A percentile compares a stretch with the other conserved stretches of the same genome.
Evolutionary conservation across 2,888 invertebrate genomes (phyloP).

Genomic region (Norana najaformis): DNA sequence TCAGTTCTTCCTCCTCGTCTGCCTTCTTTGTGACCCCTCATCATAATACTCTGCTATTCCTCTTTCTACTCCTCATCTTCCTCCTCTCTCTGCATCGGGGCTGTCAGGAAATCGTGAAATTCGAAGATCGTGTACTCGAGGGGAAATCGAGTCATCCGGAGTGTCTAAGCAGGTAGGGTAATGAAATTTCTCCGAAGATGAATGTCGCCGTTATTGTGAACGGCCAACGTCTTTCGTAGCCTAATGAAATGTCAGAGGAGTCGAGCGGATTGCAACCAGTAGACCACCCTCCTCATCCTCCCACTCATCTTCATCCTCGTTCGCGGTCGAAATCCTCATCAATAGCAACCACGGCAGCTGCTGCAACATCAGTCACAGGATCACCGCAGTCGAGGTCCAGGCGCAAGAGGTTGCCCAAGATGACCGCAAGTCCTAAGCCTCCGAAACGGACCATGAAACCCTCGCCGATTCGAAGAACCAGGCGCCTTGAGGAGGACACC

Average conservation of each 20-base stretch:
- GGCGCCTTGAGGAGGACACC: background rate
- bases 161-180: background rate
- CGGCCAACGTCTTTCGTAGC: background rate
- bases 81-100: background rate
- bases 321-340: background rate
- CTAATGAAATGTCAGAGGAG: background rate
- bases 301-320: background rate
- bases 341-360: background rate
- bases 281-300: slow-evolving; percentile 8
- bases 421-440: background rate
- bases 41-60: no score
- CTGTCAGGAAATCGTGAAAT: background rate
- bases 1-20: background rate
- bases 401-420: background rate
- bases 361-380: background rate
- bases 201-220: slow-evolving; percentile 10
- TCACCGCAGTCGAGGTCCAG: background rate
- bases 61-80: background rate
- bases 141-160: background rate
- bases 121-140: background rate
- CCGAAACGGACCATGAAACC: background rate
- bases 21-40: no score
- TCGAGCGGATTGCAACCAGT: background rate
- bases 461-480: background rate
- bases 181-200: slow-evolving; percentile 16